Evolutionary conservation across 2,888 invertebrate species (phyloP).

Genomic region (Petrophora chlorosata): DNA sequence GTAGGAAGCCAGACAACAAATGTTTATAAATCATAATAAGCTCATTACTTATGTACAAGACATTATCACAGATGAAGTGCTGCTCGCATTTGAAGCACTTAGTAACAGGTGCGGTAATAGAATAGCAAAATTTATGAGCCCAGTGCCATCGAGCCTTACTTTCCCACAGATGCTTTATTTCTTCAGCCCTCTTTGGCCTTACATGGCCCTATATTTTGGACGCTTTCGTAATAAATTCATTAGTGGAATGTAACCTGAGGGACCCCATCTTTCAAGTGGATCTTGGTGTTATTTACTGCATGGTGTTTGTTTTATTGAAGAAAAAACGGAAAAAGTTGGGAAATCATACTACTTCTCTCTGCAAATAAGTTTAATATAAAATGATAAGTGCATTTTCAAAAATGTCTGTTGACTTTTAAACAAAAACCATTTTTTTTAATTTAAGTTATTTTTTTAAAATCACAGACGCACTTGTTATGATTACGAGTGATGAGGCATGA

Average conservation of each 20-base stretch:
- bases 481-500: too few relatives aligned
- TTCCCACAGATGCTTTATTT: conserved; percentile 1
- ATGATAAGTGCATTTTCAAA: too few relatives aligned
- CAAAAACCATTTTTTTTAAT: too few relatives aligned
- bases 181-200: background rate
- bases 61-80: background rate
- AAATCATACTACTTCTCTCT: too few relatives aligned
- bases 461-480: too few relatives aligned
- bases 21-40: too few relatives aligned
- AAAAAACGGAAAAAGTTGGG: background rate
- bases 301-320: background rate
- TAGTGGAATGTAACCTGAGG: conserved; percentile 20
- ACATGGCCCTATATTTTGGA: background rate
- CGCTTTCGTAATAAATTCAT: conserved; percentile 27
- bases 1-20: too few relatives aligned
- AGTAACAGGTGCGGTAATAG: conserved; percentile 23
- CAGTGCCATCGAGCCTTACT: conserved; percentile 5
- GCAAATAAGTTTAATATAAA: too few relatives aligned
- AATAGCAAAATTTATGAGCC: conserved; percentile 26
- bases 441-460: too few relatives aligned
- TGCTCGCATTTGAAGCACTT: conserved; percentile 5
- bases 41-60: too few relatives aligned
- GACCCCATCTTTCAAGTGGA: conserved; percentile 6
- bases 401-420: too few relatives aligned
- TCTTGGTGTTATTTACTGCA: conserved; percentile 4